These are phyloP conservation scores for Noturus placidus DNA, from an alignment of 2,113 vertebrate species.

Conservation along the genomic window DNA sequence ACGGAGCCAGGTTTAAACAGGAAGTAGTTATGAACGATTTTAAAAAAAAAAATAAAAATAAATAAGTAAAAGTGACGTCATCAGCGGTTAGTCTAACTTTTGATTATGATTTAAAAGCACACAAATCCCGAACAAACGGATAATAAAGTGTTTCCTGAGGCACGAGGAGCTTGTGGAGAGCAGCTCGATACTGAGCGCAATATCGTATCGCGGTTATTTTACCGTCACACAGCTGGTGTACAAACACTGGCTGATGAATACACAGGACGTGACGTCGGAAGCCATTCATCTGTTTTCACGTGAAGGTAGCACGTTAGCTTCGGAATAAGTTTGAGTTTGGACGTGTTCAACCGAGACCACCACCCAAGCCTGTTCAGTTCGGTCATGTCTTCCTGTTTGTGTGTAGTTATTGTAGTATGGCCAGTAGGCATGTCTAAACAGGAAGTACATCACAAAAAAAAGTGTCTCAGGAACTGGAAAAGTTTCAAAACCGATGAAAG, in stretches of 20 bases:
- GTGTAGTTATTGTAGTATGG: not conserved
- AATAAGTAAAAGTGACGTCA: not conserved
- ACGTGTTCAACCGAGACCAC: not conserved
- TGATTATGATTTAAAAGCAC: too few relatives aligned
- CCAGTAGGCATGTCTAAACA: not conserved
- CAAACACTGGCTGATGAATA: not conserved
- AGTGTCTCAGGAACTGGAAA: not conserved
- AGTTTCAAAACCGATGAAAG: too few relatives aligned
- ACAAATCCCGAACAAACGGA: too few relatives aligned
- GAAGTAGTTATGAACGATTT: not conserved
- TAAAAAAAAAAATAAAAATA: too few relatives aligned
- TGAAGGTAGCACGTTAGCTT: not conserved
- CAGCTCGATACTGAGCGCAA: not conserved
- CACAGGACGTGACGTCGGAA: not conserved
- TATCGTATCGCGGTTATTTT: not conserved
- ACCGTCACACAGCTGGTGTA: not conserved
- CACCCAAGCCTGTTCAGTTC: too few relatives aligned
- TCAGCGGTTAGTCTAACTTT: not conserved
- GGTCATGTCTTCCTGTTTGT: not conserved
- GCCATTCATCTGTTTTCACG: not conserved
- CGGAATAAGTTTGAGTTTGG: not conserved
- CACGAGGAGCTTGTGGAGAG: not conserved
- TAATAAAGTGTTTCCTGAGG: too few relatives aligned
- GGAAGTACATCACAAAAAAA: not conserved
- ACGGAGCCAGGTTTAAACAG: not conserved